A percentile compares a stretch with the other conserved stretches of the same genome.
Evolutionary conservation across 2,797 vertebrate genomes (phyloP).

Genomic region (Danio kyathit): DNA sequence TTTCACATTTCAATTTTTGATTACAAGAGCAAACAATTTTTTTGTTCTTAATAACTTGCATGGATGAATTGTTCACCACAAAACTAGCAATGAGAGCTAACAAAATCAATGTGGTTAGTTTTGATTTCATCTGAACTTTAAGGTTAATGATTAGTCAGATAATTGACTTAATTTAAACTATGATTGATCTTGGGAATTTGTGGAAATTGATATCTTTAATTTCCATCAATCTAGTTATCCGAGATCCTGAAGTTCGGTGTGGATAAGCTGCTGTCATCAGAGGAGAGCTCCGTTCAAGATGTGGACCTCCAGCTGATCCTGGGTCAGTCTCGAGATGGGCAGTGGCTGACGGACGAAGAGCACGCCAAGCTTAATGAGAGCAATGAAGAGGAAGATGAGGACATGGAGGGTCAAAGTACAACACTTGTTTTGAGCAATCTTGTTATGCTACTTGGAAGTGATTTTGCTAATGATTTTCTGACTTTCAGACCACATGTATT

Average conservation of each 20-base stretch:
- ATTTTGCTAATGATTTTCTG: background rate
- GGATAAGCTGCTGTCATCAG: constrained; percentile 88
- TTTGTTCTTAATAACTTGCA: too few relatives aligned
- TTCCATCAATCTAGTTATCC: constrained; percentile 78
- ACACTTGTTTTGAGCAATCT: background rate
- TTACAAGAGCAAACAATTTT: too few relatives aligned
- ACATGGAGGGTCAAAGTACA: constrained; percentile 59
- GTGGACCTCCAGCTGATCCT: constrained; percentile 86
- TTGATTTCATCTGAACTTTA: too few relatives aligned
- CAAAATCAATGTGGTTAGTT: too few relatives aligned
- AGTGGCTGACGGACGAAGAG: constrained; percentile 80
- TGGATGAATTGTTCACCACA: too few relatives aligned
- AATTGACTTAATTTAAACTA: too few relatives aligned
- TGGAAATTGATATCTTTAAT: background rate
- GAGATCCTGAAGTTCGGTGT: constrained; percentile 94
- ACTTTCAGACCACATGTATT: constrained; percentile 89
- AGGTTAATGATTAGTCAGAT: too few relatives aligned
- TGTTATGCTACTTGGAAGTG: background rate
- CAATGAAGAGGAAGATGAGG: constrained; percentile 64
- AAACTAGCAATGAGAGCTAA: too few relatives aligned
- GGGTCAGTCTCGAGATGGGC: constrained; percentile 80
- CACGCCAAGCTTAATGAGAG: constrained; percentile 49
- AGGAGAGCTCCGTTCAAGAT: constrained; percentile 85
- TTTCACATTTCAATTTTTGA: too few relatives aligned
- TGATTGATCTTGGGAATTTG: too few relatives aligned